Conservation (phyloP, 2,113 vertebrate genomes). For the Oreochromis aureus region DNA sequence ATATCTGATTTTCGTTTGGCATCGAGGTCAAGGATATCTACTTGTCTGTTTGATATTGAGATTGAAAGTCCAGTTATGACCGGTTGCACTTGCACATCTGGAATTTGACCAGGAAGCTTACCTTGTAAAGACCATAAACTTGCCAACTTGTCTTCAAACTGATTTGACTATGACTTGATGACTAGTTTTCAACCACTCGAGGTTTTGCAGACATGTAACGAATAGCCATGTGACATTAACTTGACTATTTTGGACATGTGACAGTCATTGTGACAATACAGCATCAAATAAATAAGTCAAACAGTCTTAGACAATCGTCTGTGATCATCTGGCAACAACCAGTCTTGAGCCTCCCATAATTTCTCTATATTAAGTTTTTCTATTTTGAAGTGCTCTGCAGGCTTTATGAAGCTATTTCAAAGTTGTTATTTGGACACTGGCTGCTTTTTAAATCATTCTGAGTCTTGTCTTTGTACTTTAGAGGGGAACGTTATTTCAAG, state of each 20-base stretch:
- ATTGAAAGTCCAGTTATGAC: not conserved
- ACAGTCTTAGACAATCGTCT: not conserved
- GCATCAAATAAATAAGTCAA: not conserved
- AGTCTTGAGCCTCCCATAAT: not conserved
- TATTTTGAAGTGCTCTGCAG: not conserved
- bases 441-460: not conserved
- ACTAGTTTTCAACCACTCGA: fast-evolving
- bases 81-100: not conserved
- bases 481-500: not conserved
- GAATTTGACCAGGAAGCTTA: fast-evolving
- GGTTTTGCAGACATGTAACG: not conserved
- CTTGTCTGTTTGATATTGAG: not conserved
- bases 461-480: not conserved
- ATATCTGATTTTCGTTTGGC: not conserved
- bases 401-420: not conserved
- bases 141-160: not conserved
- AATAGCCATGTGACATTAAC: fast-evolving
- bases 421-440: not conserved
- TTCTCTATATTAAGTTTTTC: fast-evolving
- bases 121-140: fast-evolving
- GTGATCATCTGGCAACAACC: not conserved
- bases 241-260: not conserved
- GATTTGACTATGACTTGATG: not conserved
- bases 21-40: fast-evolving
- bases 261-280: not conserved